phyloP scores from a whole-genome alignment of 2,113 vertebrate species.

The Chunga burmeisteri region DNA sequence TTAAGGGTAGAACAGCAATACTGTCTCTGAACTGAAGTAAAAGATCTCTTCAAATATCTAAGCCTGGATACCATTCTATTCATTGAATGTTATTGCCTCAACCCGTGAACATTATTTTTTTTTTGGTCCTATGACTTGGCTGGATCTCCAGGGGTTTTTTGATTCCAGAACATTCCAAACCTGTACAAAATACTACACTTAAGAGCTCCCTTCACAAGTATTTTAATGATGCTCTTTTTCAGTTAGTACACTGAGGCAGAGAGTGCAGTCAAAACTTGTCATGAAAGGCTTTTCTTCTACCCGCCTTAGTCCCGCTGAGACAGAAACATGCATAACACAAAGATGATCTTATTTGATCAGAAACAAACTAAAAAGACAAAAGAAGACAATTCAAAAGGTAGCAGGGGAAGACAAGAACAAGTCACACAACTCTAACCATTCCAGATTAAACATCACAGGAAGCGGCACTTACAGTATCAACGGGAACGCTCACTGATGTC shows the following conservation, averaged over 20 bases:
- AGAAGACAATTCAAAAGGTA: background rate
- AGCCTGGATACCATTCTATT: background rate
- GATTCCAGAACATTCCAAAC: background rate
- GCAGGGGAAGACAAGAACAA: background rate
- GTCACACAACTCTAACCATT: background rate
- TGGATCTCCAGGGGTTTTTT: background rate
- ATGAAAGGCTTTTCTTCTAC: background rate
- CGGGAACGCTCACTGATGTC: background rate
- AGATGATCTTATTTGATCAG: conserved; percentile 25
- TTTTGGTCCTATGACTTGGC: background rate
- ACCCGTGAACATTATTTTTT: background rate
- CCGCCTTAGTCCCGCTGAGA: background rate
- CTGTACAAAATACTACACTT: background rate
- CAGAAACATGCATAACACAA: conserved; percentile 10
- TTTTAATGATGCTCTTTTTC: background rate
- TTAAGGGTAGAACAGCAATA: background rate
- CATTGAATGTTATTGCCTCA: background rate
- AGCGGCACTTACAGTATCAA: background rate
- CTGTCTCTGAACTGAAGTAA: background rate
- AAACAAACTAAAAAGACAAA: background rate
- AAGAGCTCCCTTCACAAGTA: background rate
- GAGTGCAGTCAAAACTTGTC: background rate
- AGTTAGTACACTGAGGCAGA: background rate
- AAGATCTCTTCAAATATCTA: background rate
- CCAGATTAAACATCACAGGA: background rate